These are phyloP conservation scores for Prunella strophiata DNA, from an alignment of 2,797 vertebrate species.

Conservation along the genomic window DNA sequence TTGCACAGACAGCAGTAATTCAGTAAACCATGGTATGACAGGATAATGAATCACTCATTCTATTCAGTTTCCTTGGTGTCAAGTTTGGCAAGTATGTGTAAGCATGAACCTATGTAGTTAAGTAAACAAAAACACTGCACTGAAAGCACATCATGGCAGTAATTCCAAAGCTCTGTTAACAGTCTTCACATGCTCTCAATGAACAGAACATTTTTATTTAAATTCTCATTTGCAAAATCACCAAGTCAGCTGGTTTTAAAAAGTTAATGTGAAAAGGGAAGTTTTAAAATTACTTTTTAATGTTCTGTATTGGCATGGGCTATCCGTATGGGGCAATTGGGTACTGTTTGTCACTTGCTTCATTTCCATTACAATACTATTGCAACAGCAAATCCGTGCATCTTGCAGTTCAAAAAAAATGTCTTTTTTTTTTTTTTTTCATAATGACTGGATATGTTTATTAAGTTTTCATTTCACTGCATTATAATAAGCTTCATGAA, in stretches of 20 bases:
- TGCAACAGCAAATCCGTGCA: background rate
- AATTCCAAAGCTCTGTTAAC: constrained; percentile 13
- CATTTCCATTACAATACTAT: constrained; percentile 23
- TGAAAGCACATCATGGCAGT: background rate
- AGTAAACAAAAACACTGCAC: background rate
- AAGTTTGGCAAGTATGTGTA: background rate
- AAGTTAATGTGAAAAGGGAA: constrained; percentile 47
- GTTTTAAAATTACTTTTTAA: constrained; percentile 62
- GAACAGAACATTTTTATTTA: constrained; percentile 49
- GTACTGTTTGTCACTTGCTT: constrained; percentile 35
- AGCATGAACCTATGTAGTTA: background rate
- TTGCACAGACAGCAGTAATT: background rate
- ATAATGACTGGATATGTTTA: constrained; percentile 25
- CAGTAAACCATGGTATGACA: background rate
- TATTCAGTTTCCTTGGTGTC: background rate
- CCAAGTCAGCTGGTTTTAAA: constrained; percentile 18
- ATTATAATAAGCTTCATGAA: constrained; percentile 54
- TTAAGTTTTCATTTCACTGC: constrained; percentile 48
- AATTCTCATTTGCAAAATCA: constrained; percentile 47
- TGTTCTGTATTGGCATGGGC: background rate
- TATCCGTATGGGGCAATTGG: constrained; percentile 3
- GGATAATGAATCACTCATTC: background rate
- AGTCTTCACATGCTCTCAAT: background rate
- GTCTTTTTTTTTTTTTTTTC: background rate
- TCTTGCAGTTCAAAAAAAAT: constrained; percentile 4